phyloP scores from a whole-genome alignment of 2,113 vertebrate species.

The Verasper variegatus region DNA sequence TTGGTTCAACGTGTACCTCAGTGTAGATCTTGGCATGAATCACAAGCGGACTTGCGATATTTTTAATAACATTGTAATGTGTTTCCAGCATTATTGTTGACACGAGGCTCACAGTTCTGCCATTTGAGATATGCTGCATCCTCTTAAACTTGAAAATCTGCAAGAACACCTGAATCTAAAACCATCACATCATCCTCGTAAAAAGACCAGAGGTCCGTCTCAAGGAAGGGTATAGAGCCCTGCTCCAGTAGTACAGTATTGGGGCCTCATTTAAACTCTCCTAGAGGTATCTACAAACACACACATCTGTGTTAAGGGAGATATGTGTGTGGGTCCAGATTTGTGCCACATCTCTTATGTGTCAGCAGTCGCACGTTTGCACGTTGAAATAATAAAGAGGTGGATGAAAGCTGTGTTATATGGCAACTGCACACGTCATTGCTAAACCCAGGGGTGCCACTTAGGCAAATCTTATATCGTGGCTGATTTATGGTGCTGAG shows the following conservation, averaged over 20 bases:
- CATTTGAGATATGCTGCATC: background rate
- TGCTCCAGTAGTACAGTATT: background rate
- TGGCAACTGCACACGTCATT: conserved; percentile 45
- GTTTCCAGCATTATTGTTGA: background rate
- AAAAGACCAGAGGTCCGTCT: background rate
- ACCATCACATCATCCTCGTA: background rate
- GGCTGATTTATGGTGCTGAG: conserved; percentile 63
- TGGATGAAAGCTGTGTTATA: conserved; percentile 45
- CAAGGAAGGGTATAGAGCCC: background rate
- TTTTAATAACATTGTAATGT: background rate
- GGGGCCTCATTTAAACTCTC: conserved; percentile 6
- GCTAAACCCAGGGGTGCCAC: conserved; percentile 49
- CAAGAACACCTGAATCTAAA: background rate
- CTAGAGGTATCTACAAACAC: background rate
- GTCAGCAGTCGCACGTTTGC: conserved; percentile 22
- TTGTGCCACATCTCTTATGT: conserved; percentile 15
- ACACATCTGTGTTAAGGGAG: background rate
- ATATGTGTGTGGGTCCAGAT: background rate
- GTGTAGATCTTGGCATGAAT: conserved; percentile 4
- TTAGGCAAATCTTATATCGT: conserved; percentile 52
- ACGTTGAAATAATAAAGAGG: conserved; percentile 27
- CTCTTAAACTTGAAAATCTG: background rate
- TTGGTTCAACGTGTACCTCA: conserved; percentile 14
- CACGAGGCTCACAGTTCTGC: background rate
- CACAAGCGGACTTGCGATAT: background rate